A percentile compares a stretch with the other conserved stretches of the same genome.
These are phyloP conservation scores for Nylanderia fulva DNA, from an alignment of 1,140 invertebrate genomes.

Conservation along the genomic window DNA sequence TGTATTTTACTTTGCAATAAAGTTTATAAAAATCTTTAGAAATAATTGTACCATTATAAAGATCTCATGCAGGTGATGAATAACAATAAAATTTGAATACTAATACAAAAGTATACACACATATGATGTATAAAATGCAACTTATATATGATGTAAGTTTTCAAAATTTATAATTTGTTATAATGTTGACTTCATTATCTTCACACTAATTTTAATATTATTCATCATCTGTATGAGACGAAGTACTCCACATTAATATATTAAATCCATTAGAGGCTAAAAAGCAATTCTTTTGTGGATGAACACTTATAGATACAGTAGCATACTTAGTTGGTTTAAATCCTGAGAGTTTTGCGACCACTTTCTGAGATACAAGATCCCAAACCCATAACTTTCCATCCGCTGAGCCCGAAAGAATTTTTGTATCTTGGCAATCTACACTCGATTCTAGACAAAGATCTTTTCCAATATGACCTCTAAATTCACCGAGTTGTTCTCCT, in stretches of 20 bases:
- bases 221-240: constrained; percentile 20
- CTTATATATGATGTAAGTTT: too few relatives aligned
- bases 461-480: constrained; percentile 91
- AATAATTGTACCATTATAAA: too few relatives aligned
- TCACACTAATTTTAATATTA: neutral
- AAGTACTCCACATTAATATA: constrained; percentile 88
- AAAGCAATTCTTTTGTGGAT: constrained; percentile 90
- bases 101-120: too few relatives aligned
- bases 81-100: too few relatives aligned
- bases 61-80: too few relatives aligned
- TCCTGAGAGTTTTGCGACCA: constrained; percentile 86
- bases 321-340: constrained; percentile 79
- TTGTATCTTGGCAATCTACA: constrained; percentile 92
- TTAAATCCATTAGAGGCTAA: constrained; percentile 89
- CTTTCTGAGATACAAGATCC: constrained; percentile 92
- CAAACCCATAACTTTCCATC: constrained; percentile 95
- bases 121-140: too few relatives aligned
- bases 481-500: constrained; percentile 93
- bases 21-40: neutral
- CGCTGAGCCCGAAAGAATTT: constrained; percentile 95
- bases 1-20: neutral
- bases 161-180: too few relatives aligned
- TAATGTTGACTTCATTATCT: too few relatives aligned
- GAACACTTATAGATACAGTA: constrained; percentile 88
- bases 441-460: constrained; percentile 95